These are phyloP conservation scores for Alouatta palliata DNA, from an alignment of 2,113 vertebrate genomes.

Conservation along the genomic window DNA sequence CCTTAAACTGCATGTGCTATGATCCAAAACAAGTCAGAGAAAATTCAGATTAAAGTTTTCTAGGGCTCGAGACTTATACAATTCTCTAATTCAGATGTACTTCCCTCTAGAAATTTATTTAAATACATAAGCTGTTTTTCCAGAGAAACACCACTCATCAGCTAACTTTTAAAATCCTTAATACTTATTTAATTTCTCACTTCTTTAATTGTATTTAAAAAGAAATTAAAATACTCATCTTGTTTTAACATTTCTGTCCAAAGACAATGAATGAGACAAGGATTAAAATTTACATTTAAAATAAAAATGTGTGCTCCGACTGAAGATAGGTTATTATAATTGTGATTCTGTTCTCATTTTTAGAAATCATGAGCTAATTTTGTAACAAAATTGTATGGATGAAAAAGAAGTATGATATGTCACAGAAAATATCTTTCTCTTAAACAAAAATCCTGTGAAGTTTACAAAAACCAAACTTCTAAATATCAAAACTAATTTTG, in stretches of 20 bases:
- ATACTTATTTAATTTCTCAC: neutral
- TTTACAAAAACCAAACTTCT: neutral
- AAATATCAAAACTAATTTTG: neutral
- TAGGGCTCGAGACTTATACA: neutral
- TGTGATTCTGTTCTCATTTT: neutral
- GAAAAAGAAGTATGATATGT: neutral
- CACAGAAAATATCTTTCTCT: neutral
- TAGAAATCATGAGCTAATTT: constrained; percentile 7
- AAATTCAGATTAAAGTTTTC: neutral
- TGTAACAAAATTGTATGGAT: neutral
- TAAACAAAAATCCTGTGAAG: neutral
- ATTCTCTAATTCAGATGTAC: neutral
- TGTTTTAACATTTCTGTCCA: neutral
- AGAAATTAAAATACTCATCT: neutral
- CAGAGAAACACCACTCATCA: neutral
- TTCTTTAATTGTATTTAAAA: neutral
- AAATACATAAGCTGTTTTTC: neutral
- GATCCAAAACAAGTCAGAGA: neutral
- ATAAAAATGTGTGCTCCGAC: neutral
- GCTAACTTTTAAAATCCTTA: neutral
- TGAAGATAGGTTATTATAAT: neutral
- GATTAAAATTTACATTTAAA: constrained; percentile 1
- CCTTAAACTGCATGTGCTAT: neutral
- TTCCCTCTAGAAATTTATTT: neutral
- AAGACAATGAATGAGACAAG: neutral